phyloP scores from a whole-genome alignment of 2,797 vertebrate genomes.

The Diglossa cyanea region DNA sequence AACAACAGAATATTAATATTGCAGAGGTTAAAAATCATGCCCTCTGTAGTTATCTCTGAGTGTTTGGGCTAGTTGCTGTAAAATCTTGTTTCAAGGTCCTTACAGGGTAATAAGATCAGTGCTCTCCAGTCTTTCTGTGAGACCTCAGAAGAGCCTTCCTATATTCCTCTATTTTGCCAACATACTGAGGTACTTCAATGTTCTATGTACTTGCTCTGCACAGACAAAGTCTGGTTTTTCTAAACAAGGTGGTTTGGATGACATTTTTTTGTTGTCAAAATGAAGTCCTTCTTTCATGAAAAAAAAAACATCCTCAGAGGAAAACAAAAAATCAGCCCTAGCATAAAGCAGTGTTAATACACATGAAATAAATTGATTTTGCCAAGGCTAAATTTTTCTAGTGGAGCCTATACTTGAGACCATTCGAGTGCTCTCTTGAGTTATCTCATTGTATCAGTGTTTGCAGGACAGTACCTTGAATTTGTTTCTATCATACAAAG shows the following conservation, averaged over 20 bases:
- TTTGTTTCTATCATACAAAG: slow-evolving; percentile 37
- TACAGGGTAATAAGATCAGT: not conserved
- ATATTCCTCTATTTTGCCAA: not conserved
- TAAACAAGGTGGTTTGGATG: not conserved
- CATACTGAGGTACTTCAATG: not conserved
- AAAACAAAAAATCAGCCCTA: not conserved
- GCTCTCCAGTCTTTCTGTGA: not conserved
- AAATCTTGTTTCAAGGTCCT: not conserved
- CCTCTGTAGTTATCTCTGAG: not conserved
- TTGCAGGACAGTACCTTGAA: slow-evolving; percentile 56
- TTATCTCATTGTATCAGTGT: slow-evolving; percentile 34
- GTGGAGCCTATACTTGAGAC: slow-evolving; percentile 30
- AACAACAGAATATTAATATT: not conserved
- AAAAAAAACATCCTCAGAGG: not conserved
- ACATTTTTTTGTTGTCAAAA: slow-evolving; percentile 21
- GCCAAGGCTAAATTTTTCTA: slow-evolving; percentile 49
- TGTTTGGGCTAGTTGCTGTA: not conserved
- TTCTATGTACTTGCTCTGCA: not conserved
- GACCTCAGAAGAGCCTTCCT: not conserved
- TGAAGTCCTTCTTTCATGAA: not conserved
- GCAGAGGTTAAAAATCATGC: not conserved
- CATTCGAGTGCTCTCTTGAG: slow-evolving; percentile 43
- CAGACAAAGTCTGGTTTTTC: not conserved
- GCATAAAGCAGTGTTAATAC: slow-evolving; percentile 21
- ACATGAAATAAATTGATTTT: slow-evolving; percentile 58